These are phyloP conservation scores for Uloborus diversus DNA, from an alignment of 1,140 invertebrate species.

Conservation along the genomic window DNA sequence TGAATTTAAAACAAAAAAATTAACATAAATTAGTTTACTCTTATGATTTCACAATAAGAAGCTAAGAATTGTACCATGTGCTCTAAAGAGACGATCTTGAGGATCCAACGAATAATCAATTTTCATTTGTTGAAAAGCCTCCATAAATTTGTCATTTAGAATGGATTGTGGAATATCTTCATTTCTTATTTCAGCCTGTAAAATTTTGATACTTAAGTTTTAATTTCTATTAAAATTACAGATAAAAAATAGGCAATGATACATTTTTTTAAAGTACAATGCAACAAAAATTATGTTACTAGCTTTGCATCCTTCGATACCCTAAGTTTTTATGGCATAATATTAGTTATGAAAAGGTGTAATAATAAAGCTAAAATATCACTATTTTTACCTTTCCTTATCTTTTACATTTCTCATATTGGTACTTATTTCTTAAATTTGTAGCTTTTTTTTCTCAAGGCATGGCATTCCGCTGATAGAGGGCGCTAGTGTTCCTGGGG, in stretches of 20 bases:
- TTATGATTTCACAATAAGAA: neutral
- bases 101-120: conserved; percentile 81
- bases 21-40: neutral
- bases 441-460: no score
- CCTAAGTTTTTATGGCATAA: no score
- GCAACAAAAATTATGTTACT: neutral
- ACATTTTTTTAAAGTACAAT: neutral
- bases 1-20: neutral
- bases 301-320: no score
- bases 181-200: conserved; percentile 65
- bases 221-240: neutral
- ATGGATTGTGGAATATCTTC: conserved; percentile 65
- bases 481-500: no score
- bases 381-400: no score
- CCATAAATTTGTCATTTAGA: conserved; percentile 71
- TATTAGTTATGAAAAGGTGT: no score
- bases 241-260: neutral
- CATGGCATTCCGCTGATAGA: no score
- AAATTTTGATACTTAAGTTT: conserved; percentile 28
- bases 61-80: conserved; percentile 74
- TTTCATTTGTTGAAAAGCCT: conserved; percentile 71
- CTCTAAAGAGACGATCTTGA: conserved; percentile 84
- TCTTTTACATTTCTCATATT: no score
- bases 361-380: no score
- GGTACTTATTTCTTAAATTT: no score